Conservation (phyloP, 2,797 vertebrate genomes). For the Gallinago nigripennis region DNA sequence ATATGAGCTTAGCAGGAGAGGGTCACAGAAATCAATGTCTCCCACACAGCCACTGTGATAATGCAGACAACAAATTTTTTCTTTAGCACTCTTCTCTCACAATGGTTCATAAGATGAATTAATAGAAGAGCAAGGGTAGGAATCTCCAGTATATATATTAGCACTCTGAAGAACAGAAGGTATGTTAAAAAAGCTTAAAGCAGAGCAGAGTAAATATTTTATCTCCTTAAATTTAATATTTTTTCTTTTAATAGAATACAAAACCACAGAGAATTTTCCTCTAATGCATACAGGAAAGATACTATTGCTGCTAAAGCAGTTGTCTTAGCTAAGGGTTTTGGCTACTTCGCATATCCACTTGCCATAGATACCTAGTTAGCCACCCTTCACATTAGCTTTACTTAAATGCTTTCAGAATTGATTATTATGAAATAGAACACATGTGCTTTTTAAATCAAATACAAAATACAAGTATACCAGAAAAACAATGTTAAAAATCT, state of each 20-base stretch:
- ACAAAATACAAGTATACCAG: not conserved
- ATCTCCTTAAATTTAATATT: not conserved
- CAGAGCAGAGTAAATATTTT: not conserved
- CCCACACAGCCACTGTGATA: not conserved
- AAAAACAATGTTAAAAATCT: not conserved
- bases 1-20: not conserved
- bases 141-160: not conserved
- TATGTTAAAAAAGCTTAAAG: not conserved
- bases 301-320: not conserved
- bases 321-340: not conserved
- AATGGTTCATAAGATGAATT: not conserved
- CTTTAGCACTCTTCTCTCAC: not conserved
- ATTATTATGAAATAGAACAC: not conserved
- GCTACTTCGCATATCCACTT: rapidly evolving
- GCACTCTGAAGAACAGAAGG: not conserved
- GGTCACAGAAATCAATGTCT: not conserved
- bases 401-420: not conserved
- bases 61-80: not conserved
- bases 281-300: not conserved
- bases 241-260: not conserved
- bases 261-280: not conserved
- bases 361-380: not conserved
- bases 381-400: not conserved
- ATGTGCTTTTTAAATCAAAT: not conserved
- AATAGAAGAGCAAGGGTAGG: not conserved